Percentiles rank a stretch among this genome's conserved stretches.
These are phyloP conservation scores for Calliphora vomitoria DNA, from an alignment of 2,888 invertebrate genomes.

Conservation along the genomic window DNA sequence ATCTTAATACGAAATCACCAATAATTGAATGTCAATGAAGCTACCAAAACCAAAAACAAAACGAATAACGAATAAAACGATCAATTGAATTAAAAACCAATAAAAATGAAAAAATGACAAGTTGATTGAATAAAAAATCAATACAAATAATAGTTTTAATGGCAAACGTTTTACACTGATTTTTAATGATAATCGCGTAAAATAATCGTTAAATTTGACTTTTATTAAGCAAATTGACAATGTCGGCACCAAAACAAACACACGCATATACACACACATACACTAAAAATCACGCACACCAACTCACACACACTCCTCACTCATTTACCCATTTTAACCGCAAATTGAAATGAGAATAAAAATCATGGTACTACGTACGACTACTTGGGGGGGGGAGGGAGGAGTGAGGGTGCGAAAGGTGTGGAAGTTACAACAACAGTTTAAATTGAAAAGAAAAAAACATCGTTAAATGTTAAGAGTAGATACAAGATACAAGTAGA, in stretches of 20 bases:
- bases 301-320: neutral
- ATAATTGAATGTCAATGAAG: conserved; percentile 56
- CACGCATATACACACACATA: neutral
- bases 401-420: conserved; percentile 29
- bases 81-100: conserved; percentile 76
- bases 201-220: conserved; percentile 78
- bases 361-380: neutral
- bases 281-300: neutral
- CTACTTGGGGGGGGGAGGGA: neutral
- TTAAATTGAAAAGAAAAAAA: conserved; percentile 32
- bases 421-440: conserved; percentile 43
- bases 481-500: conserved; percentile 41
- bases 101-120: conserved; percentile 75
- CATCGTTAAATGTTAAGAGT: conserved; percentile 7
- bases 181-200: conserved; percentile 79
- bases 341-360: conserved; percentile 52
- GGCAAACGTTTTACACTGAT: conserved; percentile 76
- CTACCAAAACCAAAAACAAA: conserved; percentile 31
- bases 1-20: conserved; percentile 39
- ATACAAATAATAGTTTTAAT: conserved; percentile 78
- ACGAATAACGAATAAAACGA: conserved; percentile 40
- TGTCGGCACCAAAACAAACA: conserved; percentile 49
- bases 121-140: conserved; percentile 76
- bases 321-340: conserved; percentile 44
- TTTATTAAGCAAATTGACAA: conserved; percentile 74